These are phyloP conservation scores for Lamellibrachia luymesi DNA, from an alignment of 1,140 invertebrate genomes.

Conservation along the genomic window DNA sequence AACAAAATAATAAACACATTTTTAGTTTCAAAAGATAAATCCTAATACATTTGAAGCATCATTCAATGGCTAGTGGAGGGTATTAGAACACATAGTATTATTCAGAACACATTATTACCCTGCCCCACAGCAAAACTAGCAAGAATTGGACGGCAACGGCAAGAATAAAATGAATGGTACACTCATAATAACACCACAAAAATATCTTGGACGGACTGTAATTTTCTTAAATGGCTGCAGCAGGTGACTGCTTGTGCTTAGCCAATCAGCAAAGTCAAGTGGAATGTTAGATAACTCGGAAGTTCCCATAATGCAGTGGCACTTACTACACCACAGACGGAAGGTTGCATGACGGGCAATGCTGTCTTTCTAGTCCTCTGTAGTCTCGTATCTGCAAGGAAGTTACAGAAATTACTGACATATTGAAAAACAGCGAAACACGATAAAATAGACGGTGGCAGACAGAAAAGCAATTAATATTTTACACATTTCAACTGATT, in stretches of 20 bases:
- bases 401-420: not conserved
- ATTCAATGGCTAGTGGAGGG: not conserved
- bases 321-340: not conserved
- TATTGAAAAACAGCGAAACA: no score
- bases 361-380: not conserved
- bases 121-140: not conserved
- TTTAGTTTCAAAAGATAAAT: not conserved
- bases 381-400: slow-evolving; percentile 7
- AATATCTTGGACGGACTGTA: not conserved
- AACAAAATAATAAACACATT: not conserved
- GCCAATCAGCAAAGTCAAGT: not conserved
- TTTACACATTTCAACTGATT: not conserved
- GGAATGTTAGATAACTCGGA: not conserved
- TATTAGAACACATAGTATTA: not conserved
- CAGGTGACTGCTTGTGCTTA: not conserved
- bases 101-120: not conserved
- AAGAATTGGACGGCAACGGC: not conserved
- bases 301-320: not conserved
- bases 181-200: not conserved
- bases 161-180: not conserved
- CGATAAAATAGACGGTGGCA: no score
- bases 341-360: not conserved
- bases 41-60: not conserved
- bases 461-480: not conserved
- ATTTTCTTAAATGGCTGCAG: not conserved